Percentiles rank a stretch among this genome's conserved stretches.
Evolutionary conservation across 2,888 invertebrate genomes (phyloP).

Genomic region (Cantharis rufa): DNA sequence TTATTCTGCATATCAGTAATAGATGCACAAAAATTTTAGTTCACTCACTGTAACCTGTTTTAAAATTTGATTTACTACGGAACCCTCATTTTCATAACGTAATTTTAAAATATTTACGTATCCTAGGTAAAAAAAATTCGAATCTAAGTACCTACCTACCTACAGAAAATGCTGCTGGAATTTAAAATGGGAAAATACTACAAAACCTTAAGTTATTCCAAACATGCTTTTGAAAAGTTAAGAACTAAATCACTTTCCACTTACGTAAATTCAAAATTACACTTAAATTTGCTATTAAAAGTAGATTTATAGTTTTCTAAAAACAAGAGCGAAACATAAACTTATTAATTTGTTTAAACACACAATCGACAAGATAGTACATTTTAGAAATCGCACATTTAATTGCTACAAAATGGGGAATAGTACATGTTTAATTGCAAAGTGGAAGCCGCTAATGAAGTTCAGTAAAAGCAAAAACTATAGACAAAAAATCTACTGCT

Average conservation of each 20-base stretch:
- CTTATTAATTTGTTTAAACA: not conserved
- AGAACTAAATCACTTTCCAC: not conserved
- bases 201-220: not conserved
- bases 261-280: not conserved
- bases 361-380: not conserved
- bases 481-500: not conserved
- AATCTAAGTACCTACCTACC: not conserved
- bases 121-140: not conserved
- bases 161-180: conserved; percentile 16
- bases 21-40: not conserved
- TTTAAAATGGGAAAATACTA: conserved; percentile 17
- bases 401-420: not conserved
- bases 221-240: not conserved
- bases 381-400: not conserved
- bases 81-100: not conserved
- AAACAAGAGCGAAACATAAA: not conserved
- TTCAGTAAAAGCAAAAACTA: not conserved
- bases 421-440: not conserved
- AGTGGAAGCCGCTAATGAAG: not conserved
- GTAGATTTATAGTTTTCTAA: not conserved
- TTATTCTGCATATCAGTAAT: too few species aligned
- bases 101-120: not conserved
- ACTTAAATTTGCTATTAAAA: not conserved
- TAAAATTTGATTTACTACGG: not conserved
- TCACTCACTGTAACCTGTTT: not conserved